A percentile compares a stretch with the other conserved stretches of the same genome.
phyloP scores from a whole-genome alignment of 2,888 invertebrate genomes.

The Pheosia tremula region DNA sequence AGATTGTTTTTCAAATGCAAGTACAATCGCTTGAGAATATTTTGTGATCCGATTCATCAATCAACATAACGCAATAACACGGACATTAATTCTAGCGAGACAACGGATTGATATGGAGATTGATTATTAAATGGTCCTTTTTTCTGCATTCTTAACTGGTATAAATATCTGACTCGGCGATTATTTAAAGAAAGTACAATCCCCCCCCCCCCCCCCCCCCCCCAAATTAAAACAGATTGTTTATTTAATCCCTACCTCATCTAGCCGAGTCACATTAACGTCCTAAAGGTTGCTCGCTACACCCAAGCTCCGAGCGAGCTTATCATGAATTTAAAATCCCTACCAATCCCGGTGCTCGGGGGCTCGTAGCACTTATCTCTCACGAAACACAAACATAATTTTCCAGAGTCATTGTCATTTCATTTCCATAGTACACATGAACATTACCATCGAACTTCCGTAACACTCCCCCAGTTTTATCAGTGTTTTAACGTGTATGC shows the following conservation, averaged over 20 bases:
- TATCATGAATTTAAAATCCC: slow-evolving; percentile 37
- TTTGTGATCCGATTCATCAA: too few relatives aligned
- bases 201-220: too few relatives aligned
- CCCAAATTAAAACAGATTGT: slow-evolving; percentile 8
- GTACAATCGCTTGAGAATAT: too few relatives aligned
- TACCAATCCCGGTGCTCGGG: slow-evolving; percentile 11
- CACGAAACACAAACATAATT: slow-evolving; percentile 21
- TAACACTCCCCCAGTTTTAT: slow-evolving; percentile 25
- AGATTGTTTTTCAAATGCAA: too few relatives aligned
- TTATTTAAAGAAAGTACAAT: too few relatives aligned
- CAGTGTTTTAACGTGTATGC: too few relatives aligned
- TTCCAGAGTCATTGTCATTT: neutral
- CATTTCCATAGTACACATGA: neutral
- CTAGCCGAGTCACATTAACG: slow-evolving; percentile 32
- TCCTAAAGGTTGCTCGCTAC: slow-evolving; percentile 12
- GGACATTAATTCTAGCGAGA: too few relatives aligned
- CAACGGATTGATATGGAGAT: too few relatives aligned
- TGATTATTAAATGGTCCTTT: too few relatives aligned
- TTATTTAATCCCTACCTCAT: slow-evolving; percentile 22
- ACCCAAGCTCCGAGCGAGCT: slow-evolving; percentile 21
- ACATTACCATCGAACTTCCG: slow-evolving; percentile 19
- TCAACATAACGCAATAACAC: too few relatives aligned
- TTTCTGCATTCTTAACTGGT: too few relatives aligned
- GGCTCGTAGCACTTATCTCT: slow-evolving; percentile 30
- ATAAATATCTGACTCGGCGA: too few relatives aligned